These are phyloP conservation scores for Dasysyrphus tricinctus DNA, from an alignment of 2,888 invertebrate genomes.

Conservation along the genomic window DNA sequence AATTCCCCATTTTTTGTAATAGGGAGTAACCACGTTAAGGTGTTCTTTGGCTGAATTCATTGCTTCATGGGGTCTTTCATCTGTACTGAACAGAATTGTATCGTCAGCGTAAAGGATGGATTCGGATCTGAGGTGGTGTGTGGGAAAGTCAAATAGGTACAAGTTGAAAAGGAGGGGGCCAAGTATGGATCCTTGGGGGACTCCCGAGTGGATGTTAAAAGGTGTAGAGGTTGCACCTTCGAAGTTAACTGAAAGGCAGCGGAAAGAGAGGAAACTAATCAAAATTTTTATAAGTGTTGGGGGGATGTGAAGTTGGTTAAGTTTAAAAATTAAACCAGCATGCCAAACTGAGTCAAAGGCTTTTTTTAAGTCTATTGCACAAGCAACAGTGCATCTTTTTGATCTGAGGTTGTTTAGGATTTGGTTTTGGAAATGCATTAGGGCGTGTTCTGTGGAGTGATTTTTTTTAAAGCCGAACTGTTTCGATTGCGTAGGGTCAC, in stretches of 20 bases:
- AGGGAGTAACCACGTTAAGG: no score
- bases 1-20: background rate
- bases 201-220: no score
- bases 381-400: no score
- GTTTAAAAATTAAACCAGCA: no score
- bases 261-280: background rate
- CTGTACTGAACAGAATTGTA: background rate
- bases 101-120: background rate
- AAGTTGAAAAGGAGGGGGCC: background rate
- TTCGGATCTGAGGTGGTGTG: background rate
- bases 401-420: no score
- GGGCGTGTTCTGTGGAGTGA: no score
- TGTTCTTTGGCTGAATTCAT: background rate
- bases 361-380: no score
- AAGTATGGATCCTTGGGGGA: background rate
- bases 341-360: no score
- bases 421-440: background rate
- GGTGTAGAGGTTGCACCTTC: no score
- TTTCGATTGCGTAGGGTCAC: no score
- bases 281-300: background rate
- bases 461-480: no score
- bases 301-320: background rate
- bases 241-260: no score
- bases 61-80: background rate
- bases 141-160: background rate